phyloP scores from a whole-genome alignment of 2,113 vertebrate species.

The Acanthochromis polyacanthus region DNA sequence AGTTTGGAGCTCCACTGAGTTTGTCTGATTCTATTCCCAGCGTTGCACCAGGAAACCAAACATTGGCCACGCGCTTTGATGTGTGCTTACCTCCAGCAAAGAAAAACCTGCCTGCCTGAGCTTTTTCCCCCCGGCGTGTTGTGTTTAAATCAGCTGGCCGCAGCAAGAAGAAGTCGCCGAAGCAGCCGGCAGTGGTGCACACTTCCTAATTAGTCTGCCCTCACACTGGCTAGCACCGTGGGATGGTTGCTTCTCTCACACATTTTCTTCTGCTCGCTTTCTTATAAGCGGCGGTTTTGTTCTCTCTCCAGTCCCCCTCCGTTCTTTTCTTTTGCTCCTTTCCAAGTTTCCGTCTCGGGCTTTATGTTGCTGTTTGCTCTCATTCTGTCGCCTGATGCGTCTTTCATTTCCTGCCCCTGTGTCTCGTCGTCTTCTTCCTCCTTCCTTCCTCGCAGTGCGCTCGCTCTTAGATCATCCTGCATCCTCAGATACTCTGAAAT shows the following conservation, averaged over 20 bases:
- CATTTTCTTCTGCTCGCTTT: conserved; percentile 42
- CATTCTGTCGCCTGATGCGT: conserved; percentile 53
- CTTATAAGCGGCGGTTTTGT: conserved; percentile 47
- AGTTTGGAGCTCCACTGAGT: conserved; percentile 5
- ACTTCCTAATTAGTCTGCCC: conserved; percentile 74
- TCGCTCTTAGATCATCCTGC: conserved; percentile 36
- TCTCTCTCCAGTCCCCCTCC: conserved; percentile 39
- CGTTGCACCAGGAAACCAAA: conserved; percentile 36
- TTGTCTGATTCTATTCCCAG: conserved; percentile 16
- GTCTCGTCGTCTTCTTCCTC: conserved; percentile 44
- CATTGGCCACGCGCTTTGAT: conserved; percentile 54
- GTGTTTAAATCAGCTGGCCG: conserved; percentile 57
- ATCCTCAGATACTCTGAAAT: conserved; percentile 46
- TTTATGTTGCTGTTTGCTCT: conserved; percentile 52
- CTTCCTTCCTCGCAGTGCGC: neutral
- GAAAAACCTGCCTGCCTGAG: conserved; percentile 24
- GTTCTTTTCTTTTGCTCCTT: conserved; percentile 21
- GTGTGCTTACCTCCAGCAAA: conserved; percentile 48
- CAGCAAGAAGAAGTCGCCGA: conserved; percentile 60
- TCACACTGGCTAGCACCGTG: conserved; percentile 57
- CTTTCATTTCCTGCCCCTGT: conserved; percentile 51
- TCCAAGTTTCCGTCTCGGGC: conserved; percentile 43
- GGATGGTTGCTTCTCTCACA: conserved; percentile 55
- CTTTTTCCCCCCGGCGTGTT: conserved; percentile 38
- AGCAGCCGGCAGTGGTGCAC: conserved; percentile 57